phyloP scores from a whole-genome alignment of 1,140 invertebrate genomes.

The Lucilia sericata region DNA sequence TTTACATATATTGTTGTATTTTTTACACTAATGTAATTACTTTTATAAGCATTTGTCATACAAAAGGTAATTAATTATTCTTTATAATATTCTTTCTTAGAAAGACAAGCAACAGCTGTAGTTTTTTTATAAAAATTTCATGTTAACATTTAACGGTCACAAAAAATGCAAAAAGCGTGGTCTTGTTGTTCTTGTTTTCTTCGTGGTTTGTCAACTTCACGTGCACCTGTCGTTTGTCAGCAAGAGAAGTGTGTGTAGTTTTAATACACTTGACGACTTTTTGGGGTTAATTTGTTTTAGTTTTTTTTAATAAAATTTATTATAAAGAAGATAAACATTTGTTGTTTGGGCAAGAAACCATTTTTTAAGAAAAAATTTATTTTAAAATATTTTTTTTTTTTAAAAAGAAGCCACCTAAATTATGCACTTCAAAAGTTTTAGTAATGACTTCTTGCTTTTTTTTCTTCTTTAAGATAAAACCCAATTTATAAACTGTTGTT shows the following conservation, averaged over 20 bases:
- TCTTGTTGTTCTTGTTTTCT: too few species aligned
- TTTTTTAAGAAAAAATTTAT: background rate
- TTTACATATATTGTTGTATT: too few species aligned
- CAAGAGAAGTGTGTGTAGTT: background rate
- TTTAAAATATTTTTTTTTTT: too few species aligned
- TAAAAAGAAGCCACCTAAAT: background rate
- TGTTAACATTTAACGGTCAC: too few species aligned
- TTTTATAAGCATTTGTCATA: too few species aligned
- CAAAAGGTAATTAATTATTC: too few species aligned
- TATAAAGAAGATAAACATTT: background rate
- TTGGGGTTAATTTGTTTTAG: slow-evolving; percentile 35
- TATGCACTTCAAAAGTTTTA: background rate
- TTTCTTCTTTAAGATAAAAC: background rate
- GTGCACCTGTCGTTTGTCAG: background rate
- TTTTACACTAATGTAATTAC: too few species aligned
- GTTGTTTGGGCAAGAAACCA: background rate
- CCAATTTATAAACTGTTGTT: background rate
- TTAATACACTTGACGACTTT: slow-evolving; percentile 35
- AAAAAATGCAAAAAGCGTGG: background rate
- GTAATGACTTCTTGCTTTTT: too few species aligned
- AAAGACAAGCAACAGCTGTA: too few species aligned
- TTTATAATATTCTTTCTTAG: too few species aligned
- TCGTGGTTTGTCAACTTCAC: background rate
- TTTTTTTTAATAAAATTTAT: slow-evolving; percentile 23
- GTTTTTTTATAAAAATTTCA: too few species aligned